Evolutionary conservation across 1,140 invertebrate genomes (phyloP), one percentile per base, ranked within the genome.

Genomic region (Melanaphis sacchari): DNA sequence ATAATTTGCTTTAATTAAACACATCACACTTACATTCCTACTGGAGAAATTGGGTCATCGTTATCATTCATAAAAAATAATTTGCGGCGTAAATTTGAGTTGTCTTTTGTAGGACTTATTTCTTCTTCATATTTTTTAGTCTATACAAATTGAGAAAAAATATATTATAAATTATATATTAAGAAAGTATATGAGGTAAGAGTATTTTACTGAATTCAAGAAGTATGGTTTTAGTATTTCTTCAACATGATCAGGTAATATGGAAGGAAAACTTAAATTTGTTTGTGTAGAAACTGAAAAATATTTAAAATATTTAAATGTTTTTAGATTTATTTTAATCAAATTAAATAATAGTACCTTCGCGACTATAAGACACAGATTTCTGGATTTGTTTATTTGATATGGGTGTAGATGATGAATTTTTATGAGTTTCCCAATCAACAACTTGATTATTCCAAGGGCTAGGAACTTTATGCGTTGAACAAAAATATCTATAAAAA

Each of bases 201-300:
- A 54, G 11, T 54, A 46, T 46, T 52, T 90, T 93, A 93, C 93
- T 43, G 89, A 93, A 38, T 93, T 87, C 22, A 93, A 49, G 24
- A 94, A 94, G 82, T 94, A 94, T 1, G 94, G 94, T 90, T 94
- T 94, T 5, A 94, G 59, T 87, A 94, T 92, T 88, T 93, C 93
- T 92, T 93, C 94, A 92, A 94, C 89, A 59, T 94, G 93, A 43
- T 93, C 93, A 41, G 94, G 94, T 59, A 94, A 91, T n/a, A 41
- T 26, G 2, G 90, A 82, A 43, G 94, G 94, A 88, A 94, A 89
- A 93, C 93, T 94, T 43, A 93, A 85, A 54, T 66, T 36, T 31
- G 94, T 94, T 89, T 94, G 94, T 36, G 94, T 94, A 76, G 93
- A 93, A 87, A 93, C 93, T 94, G 76, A 54, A 94, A 89, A 43